These are phyloP conservation scores for Dorcus parallelipipedus DNA, from an alignment of 2,888 invertebrate genomes.

Conservation along the genomic window DNA sequence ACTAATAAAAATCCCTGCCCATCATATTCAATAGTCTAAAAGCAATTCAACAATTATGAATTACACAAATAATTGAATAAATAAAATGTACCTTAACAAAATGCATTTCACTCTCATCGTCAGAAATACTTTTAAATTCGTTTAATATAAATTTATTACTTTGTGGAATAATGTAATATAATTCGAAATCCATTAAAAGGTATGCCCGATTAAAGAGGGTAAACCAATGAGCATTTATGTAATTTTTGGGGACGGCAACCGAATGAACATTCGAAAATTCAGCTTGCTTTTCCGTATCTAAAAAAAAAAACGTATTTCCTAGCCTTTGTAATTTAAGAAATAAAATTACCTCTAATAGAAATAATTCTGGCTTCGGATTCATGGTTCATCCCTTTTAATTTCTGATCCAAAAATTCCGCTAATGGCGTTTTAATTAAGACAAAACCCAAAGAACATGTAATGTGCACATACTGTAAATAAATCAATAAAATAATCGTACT, in stretches of 20 bases:
- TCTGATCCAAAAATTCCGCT: no score
- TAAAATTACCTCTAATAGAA: not conserved
- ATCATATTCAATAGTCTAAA: constrained; percentile 17
- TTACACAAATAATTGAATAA: no score
- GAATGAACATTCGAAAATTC: not conserved
- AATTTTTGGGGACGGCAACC: not conserved
- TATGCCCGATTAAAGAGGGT: constrained; percentile 23
- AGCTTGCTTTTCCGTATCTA: constrained; percentile 4
- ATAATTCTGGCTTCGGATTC: no score
- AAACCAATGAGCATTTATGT: constrained; percentile 12
- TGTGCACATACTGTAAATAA: no score
- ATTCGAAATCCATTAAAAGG: constrained; percentile 16
- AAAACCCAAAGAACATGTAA: no score
- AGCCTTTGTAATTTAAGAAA: not conserved
- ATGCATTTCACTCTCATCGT: not conserved
- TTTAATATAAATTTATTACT: not conserved
- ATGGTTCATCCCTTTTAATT: no score
- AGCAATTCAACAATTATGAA: not conserved
- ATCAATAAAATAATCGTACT: no score
- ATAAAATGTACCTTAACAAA: constrained; percentile 6
- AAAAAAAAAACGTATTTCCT: not conserved
- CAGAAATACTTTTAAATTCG: not conserved
- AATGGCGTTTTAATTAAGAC: no score
- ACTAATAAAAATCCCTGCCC: constrained; percentile 14
- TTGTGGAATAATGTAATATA: constrained; percentile 17